Conservation (phyloP, 1,140 invertebrate genomes). For the Zaprionus davidi region DNA sequence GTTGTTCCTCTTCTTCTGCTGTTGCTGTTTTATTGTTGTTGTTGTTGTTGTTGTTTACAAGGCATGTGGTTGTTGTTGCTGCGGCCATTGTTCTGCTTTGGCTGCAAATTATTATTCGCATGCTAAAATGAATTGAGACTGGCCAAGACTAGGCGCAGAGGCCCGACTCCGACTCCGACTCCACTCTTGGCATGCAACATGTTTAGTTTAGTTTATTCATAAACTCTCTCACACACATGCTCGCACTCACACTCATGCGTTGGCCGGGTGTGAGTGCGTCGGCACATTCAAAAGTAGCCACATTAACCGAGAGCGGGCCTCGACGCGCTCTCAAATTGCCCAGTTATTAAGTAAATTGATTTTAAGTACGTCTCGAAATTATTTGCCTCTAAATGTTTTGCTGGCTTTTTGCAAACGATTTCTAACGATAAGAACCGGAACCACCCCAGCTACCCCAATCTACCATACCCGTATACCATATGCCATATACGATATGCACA, state of each 20-base stretch:
- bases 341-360: constrained; percentile 84
- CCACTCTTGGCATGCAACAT: constrained; percentile 71
- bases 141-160: constrained; percentile 45
- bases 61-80: constrained; percentile 32
- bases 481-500: neutral
- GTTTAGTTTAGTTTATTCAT: constrained; percentile 74
- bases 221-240: constrained; percentile 31
- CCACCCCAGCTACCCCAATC: neutral
- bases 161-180: constrained; percentile 13
- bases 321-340: constrained; percentile 66
- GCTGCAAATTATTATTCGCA: constrained; percentile 79
- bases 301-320: constrained; percentile 29
- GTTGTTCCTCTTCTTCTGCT: constrained; percentile 16
- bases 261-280: constrained; percentile 40
- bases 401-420: constrained; percentile 38
- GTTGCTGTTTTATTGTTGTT: constrained; percentile 34
- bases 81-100: constrained; percentile 81
- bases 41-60: constrained; percentile 30
- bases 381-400: constrained; percentile 82
- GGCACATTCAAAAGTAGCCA: constrained; percentile 54
- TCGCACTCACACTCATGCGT: constrained; percentile 5
- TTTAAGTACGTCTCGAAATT: constrained; percentile 82
- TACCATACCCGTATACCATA: neutral
- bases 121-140: constrained; percentile 80
- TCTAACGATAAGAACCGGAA: constrained; percentile 30